phyloP scores from a whole-genome alignment of 2,113 vertebrate species.

The Lamprotornis superbus region DNA sequence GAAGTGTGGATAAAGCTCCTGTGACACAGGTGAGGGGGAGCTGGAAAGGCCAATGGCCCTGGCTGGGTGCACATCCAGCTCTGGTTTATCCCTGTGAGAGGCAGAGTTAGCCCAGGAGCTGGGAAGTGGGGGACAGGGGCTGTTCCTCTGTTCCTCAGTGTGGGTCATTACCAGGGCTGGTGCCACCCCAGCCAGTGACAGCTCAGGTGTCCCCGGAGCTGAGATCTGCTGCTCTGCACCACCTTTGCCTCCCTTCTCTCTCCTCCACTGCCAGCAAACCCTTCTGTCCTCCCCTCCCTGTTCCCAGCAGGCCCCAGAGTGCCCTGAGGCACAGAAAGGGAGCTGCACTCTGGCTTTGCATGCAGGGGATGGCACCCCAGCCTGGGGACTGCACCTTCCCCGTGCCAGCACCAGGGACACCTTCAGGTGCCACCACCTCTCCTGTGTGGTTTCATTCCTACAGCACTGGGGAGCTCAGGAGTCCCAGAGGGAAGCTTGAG shows the following conservation, averaged over 20 bases:
- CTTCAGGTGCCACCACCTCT: background rate
- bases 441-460: background rate
- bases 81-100: background rate
- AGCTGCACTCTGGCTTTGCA: background rate
- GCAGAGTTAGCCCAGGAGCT: background rate
- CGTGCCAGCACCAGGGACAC: background rate
- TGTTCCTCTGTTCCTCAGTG: background rate
- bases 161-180: background rate
- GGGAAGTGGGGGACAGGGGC: fast-evolving
- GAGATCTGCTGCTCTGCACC: background rate
- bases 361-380: background rate
- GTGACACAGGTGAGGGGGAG: background rate
- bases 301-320: background rate
- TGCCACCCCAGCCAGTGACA: background rate
- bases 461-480: background rate
- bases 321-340: background rate
- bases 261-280: background rate
- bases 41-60: background rate
- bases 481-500: background rate
- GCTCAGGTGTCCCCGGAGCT: background rate
- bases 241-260: background rate
- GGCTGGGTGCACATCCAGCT: background rate
- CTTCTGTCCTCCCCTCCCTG: background rate
- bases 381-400: background rate
- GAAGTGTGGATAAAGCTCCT: background rate